Evolutionary conservation across 2,888 invertebrate genomes (phyloP).

Genomic region (Oscheius myriophilus): DNA sequence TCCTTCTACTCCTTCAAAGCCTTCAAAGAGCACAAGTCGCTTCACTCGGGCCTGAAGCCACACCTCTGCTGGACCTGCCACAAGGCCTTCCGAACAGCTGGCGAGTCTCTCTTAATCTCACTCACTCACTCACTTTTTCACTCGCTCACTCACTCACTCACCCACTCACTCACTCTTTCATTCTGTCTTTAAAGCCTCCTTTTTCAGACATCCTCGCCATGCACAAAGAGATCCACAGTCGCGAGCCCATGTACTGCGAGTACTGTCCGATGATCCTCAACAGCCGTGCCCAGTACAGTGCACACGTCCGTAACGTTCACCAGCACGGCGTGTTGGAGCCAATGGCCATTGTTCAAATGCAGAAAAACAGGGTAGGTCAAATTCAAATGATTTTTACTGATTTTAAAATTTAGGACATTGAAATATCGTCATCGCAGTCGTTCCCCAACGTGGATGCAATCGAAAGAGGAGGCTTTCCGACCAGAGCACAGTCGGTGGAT

Average conservation of each 20-base stretch:
- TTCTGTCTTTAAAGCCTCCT: too few relatives aligned
- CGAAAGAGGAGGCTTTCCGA: constrained; percentile 18
- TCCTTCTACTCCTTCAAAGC: constrained; percentile 33
- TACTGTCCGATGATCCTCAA: constrained; percentile 37
- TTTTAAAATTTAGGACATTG: constrained; percentile 12
- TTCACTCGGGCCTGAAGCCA: constrained; percentile 38
- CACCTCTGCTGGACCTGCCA: constrained; percentile 54
- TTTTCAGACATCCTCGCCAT: constrained; percentile 38
- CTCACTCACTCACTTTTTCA: not conserved
- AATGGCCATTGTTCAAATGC: too few relatives aligned
- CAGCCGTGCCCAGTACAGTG: constrained; percentile 35
- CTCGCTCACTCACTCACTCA: not conserved
- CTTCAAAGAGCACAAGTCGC: constrained; percentile 39
- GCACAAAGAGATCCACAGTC: constrained; percentile 43
- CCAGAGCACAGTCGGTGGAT: constrained; percentile 30
- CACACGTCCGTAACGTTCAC: constrained; percentile 33
- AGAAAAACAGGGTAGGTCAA: too few relatives aligned
- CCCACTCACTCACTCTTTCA: not conserved
- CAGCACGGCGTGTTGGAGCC: not conserved
- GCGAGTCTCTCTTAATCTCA: constrained; percentile 24
- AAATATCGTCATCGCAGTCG: constrained; percentile 22
- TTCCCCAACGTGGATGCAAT: constrained; percentile 16
- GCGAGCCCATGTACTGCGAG: constrained; percentile 40
- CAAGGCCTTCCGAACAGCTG: constrained; percentile 46
- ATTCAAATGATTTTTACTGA: not conserved